Evolutionary conservation across 2,888 invertebrate species (phyloP), one percentile per base, ranked within the genome.

Genomic region (Fragum sueziense): DNA sequence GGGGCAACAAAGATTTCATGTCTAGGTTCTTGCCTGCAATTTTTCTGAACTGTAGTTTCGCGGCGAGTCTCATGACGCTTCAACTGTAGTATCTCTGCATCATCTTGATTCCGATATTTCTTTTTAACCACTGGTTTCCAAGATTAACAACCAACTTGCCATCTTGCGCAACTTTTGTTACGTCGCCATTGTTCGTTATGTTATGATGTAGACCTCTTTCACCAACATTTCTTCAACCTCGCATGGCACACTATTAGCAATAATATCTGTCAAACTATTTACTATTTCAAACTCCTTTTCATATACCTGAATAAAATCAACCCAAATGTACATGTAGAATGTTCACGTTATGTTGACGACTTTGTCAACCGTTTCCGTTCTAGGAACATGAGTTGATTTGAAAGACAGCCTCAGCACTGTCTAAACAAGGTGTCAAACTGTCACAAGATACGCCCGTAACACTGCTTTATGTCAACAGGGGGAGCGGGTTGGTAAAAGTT

Each of bases 201-300:
- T 83, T n/a, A 80, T 83, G 20, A 62, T 52, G 52, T 73, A 80
- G 9, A 80, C 80, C 41, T 83, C 80, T 41, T 70, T 71, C 3
- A 69, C 52, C 31, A 82, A 37, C 17, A 69, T 34, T 47, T 71
- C n/a, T 11, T 71, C 70, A n/a, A 77, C 79, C 31, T 72, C 57
- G 22, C n/a, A 22, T 20, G 73, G 25, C 22, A 79, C 47, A 52
- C 74, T 69, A 57, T 70, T 74, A 22, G 68, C 17, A 11, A 82
- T 57, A 14, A 77, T 70, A 68, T 76, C 74, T 52, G 79, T 79
- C 41, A n/a, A n/a, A n/a, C n/a, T n/a, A n/a, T n/a, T n/a, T n/a
- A n/a, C n/a, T n/a, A n/a, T n/a, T n/a, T n/a, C n/a, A n/a, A n/a
- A n/a, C n/a, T n/a, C n/a, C n/a, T n/a, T n/a, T n/a, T n/a, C n/a